Conservation (phyloP, 2,797 vertebrate species). For the Oreonectes daqikongensis region DNA sequence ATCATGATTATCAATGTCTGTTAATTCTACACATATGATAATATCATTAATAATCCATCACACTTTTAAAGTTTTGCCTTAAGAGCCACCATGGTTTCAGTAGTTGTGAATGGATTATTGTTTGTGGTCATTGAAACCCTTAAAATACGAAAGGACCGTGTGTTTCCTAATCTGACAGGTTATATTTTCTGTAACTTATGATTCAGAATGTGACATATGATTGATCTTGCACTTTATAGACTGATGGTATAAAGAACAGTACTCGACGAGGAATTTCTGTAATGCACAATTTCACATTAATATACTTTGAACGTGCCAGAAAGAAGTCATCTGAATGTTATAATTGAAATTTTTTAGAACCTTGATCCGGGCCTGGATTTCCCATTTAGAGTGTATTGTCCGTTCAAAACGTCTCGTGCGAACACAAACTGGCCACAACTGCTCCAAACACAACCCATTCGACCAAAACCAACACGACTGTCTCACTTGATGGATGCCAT, state of each 20-base stretch:
- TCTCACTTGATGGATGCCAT: conserved; percentile 50
- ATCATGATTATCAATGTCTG: no score
- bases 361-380: conserved; percentile 41
- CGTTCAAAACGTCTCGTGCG: conserved; percentile 40
- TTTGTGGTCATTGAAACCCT: background rate
- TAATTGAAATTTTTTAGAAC: conserved; percentile 47
- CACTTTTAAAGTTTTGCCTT: no score
- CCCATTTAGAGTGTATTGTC: conserved; percentile 43
- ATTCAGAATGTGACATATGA: conserved; percentile 20
- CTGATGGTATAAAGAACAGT: conserved; percentile 12
- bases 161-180: background rate
- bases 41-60: no score
- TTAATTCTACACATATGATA: no score
- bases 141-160: background rate
- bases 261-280: background rate
- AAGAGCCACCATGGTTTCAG: no score
- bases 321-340: conserved; percentile 24
- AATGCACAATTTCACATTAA: conserved; percentile 29
- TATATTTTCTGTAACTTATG: background rate
- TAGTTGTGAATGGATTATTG: background rate
- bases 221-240: background rate
- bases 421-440: conserved; percentile 43
- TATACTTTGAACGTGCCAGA: conserved; percentile 19
- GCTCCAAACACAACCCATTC: conserved; percentile 49
- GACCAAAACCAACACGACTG: conserved; percentile 54